Base-by-base conservation (phyloP, 2,113 vertebrate genomes). In the Planiliza haematocheilus region DNA sequence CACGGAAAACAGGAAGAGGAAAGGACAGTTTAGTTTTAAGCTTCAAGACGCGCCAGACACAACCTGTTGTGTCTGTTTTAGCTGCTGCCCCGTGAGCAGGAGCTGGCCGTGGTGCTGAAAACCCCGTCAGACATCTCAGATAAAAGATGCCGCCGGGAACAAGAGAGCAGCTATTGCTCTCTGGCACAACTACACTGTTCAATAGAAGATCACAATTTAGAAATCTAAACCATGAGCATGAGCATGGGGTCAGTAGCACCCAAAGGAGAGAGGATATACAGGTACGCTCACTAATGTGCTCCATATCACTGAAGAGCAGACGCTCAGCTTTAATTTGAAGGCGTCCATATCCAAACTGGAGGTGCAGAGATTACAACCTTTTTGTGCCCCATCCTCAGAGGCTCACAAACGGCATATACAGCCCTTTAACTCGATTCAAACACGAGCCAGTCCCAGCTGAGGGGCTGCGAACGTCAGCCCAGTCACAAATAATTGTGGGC, bases 41-140 rank as follows among this genome's bases (percentile, higher is more conserved):
- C n/a, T 57, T 43, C 49, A 20, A 71, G 24, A 69, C 10, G 7
- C 41, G 20, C 36, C 39, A 46, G 21, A 57, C 14, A 38, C 8
- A 9, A 7, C 39, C 42, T 1, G n/a, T 5, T 14, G 0, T 5
- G 4, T 30, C 1, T 9, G 4, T 42, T 37, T 48, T 46, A 42
- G 38, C 2, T 16, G 45, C 37, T 41, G 39, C 21, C 55, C 10
- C 59, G 46, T 13, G 52, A 79, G 56, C 43, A 4, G 10, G 1
- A 21, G 17, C 52, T 65, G 67, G 12, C 72, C 64, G n/a, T 37
- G 70, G 59, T 72, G 53, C 79, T 85, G 84, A 78, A 76, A 42
- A n/a, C n/a, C 24, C 5, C 3, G 20, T 16, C 50, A 55, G 45
- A 7, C 9, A 52, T 67, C 6, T 7, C 1, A 38, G 24, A 51